Evolutionary conservation across 2,888 invertebrate species (phyloP).

Genomic region (Drosophila neotestacea): DNA sequence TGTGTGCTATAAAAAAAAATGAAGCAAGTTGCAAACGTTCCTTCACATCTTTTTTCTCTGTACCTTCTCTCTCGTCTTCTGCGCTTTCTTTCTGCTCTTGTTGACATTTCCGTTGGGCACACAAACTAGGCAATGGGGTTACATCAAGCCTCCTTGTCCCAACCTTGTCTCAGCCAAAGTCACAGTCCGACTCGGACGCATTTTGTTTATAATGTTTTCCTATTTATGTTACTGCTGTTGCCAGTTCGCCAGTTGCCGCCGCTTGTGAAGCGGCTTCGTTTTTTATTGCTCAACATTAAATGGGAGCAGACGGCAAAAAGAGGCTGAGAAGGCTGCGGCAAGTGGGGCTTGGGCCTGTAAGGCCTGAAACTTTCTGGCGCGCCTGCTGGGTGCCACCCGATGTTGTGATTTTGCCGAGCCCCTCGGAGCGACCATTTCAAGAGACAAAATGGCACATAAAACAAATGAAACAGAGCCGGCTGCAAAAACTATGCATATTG

Average conservation of each 20-base stretch:
- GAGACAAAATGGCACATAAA: conserved; percentile 59
- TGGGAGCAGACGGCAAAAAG: conserved; percentile 41
- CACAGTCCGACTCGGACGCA: conserved; percentile 45
- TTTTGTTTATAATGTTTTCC: conserved; percentile 70
- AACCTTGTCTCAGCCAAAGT: conserved; percentile 15
- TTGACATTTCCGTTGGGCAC: conserved; percentile 64
- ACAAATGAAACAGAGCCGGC: conserved; percentile 40
- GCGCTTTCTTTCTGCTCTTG: conserved; percentile 31
- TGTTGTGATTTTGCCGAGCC: conserved; percentile 61
- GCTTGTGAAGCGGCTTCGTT: conserved; percentile 52
- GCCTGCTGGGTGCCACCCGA: conserved; percentile 46
- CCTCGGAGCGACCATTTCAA: conserved; percentile 55
- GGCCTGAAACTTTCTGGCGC: conserved; percentile 11
- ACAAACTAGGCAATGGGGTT: conserved; percentile 76
- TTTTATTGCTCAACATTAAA: conserved; percentile 72
- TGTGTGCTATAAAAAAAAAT: conserved; percentile 62
- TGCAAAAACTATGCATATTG: conserved; percentile 72
- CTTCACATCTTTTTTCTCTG: conserved; percentile 1
- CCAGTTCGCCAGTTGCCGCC: conserved; percentile 25
- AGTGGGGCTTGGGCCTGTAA: neutral
- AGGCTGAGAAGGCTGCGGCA: neutral
- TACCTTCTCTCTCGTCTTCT: conserved; percentile 15
- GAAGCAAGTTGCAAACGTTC: conserved; percentile 41
- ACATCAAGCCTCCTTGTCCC: conserved; percentile 14
- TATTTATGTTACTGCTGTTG: conserved; percentile 55